Evolutionary conservation across 23 tunicate genomes (phyloP), one percentile per base, ranked within the genome.

Genomic region (Styela plicata): DNA sequence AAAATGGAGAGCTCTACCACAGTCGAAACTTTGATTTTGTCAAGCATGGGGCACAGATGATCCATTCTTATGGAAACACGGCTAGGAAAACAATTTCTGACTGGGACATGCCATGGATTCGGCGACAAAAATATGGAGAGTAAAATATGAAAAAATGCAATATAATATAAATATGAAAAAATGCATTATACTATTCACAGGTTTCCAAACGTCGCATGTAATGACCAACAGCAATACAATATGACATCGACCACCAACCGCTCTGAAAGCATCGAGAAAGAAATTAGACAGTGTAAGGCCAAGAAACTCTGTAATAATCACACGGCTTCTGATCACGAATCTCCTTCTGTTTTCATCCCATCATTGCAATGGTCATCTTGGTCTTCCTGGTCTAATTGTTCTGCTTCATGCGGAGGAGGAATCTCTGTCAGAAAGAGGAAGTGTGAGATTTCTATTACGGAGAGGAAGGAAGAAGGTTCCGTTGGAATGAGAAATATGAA

Each of bases 341-440:
- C 13, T 27, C 71, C 71, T 1, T 67, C 71, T 0, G 31, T 67
- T 27, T 67, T 67, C 22, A 19, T 67, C 16, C 71, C 71, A 16
- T 13, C 17, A 17, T 67, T 67, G 71, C 31, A 67, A 29, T 67
- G 71, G 71, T 25, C 71, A 67, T 22, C 31, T 18, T 67, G 71
- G 71, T 67, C 71, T 16, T 22, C 71, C n/a, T 67, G 71, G 71
- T 25, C 71, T 29, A 24, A 22, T 27, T 67, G 71, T 22, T 67
- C 71, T 18, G 30, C 24, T 16, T 67, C 71, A 18, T 67, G 71
- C 0, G 71, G 71, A 67, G 71, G 71, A 16, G 71, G 71, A 0
- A 67, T 67, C 17, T 67, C 23, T 67, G 31, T 25, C 0, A 67
- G 71, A 0, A 29, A 25, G 2, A 67, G 71, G 22, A 29, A 67